Percentiles rank a stretch among this genome's conserved stretches.
Conservation (phyloP, 1,140 invertebrate genomes). For the Penaeus chinensis region DNA sequence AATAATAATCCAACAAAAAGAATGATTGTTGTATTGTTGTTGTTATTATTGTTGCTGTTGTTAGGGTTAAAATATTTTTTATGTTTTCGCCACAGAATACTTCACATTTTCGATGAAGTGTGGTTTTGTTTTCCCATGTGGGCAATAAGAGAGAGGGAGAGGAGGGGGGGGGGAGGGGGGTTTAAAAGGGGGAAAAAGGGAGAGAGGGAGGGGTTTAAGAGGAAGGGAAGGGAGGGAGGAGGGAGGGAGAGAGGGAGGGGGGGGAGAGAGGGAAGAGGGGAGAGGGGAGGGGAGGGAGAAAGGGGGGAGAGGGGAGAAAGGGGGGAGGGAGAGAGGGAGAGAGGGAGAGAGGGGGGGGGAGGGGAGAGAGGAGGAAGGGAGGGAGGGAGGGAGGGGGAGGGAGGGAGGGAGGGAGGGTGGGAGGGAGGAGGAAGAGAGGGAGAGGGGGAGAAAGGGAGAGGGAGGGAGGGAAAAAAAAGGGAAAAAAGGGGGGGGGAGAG, state of each 20-base stretch:
- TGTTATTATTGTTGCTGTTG: no score
- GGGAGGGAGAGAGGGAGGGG: background rate
- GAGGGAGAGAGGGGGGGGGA: background rate
- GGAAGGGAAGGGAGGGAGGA: background rate
- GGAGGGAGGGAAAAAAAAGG: background rate
- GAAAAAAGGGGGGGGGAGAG: background rate
- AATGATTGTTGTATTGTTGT: no score
- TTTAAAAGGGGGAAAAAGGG: background rate
- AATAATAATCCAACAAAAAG: no score
- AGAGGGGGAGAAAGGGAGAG: no score
- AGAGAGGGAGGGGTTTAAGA: background rate
- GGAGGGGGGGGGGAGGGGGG: constrained; percentile 7
- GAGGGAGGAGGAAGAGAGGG: no score
- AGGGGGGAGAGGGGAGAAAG: background rate
- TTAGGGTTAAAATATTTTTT: no score
- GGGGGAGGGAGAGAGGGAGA: background rate
- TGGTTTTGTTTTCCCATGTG: no score
- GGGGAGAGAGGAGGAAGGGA: background rate
- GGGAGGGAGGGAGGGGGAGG: no score
- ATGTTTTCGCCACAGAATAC: no score
- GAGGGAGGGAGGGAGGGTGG: background rate
- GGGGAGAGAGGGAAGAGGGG: no score
- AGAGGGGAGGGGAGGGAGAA: background rate
- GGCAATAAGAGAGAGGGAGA: no score
- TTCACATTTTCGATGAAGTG: no score